phyloP scores from a whole-genome alignment of 2,888 invertebrate species.

The Timema podura region DNA sequence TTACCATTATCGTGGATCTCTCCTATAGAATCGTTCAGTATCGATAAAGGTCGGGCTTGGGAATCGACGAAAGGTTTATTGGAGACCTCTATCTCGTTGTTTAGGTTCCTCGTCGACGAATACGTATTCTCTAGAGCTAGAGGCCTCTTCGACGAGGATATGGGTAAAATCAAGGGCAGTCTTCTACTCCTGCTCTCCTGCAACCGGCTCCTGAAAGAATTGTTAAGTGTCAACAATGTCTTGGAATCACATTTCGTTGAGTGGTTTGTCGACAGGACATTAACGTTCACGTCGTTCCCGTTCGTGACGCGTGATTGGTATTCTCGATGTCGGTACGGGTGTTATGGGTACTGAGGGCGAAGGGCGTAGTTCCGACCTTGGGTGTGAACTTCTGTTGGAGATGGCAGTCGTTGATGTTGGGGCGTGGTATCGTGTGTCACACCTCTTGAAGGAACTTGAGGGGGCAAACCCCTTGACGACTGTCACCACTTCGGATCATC shows the following conservation, averaged over 20 bases:
- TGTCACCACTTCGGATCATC: slow-evolving; percentile 88
- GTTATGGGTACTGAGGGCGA: too few relatives aligned
- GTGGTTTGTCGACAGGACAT: slow-evolving; percentile 4
- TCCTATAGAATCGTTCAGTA: not conserved
- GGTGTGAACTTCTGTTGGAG: not conserved
- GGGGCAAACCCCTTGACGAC: slow-evolving; percentile 91
- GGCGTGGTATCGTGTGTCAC: slow-evolving; percentile 53
- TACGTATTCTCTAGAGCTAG: not conserved
- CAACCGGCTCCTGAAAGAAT: slow-evolving; percentile 6
- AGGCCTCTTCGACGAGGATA: not conserved
- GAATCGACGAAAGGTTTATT: not conserved
- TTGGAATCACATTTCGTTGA: slow-evolving; percentile 3
- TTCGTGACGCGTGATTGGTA: not conserved
- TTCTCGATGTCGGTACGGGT: slow-evolving; percentile 8
- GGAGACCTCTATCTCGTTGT: not conserved
- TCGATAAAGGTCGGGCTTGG: not conserved
- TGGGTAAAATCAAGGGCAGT: not conserved
- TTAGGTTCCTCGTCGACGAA: slow-evolving; percentile 1
- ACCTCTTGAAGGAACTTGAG: slow-evolving; percentile 91
- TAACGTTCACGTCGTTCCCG: slow-evolving; percentile 7
- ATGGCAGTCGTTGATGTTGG: slow-evolving; percentile 11
- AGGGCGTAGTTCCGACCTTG: too few relatives aligned
- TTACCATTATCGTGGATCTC: not conserved
- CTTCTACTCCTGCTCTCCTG: not conserved
- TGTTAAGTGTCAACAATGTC: not conserved